A percentile compares a stretch with the other conserved stretches of the same genome.
These are phyloP conservation scores for Acronicta psi DNA, from an alignment of 2,888 invertebrate species.

Conservation along the genomic window DNA sequence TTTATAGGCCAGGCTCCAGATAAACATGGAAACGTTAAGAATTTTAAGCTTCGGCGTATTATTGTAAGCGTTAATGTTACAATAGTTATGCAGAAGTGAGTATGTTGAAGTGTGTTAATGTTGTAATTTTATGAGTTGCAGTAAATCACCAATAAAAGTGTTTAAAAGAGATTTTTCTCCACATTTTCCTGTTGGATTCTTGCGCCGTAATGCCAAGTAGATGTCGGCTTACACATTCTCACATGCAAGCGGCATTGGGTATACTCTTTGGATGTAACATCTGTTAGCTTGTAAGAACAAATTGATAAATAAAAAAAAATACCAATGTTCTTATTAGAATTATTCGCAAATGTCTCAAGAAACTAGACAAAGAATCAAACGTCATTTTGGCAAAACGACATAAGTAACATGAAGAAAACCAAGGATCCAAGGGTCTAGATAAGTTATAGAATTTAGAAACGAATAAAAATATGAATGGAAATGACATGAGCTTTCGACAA, in stretches of 20 bases:
- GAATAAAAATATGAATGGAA: too few species aligned
- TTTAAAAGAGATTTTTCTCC: constrained; percentile 13
- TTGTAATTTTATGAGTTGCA: constrained; percentile 18
- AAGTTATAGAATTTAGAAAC: too few species aligned
- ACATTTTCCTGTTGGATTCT: constrained; percentile 39
- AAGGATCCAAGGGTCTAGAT: too few species aligned
- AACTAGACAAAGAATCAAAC: neutral
- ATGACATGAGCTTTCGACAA: too few species aligned
- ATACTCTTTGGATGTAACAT: too few species aligned
- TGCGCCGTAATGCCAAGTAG: neutral
- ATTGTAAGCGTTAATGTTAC: constrained; percentile 1
- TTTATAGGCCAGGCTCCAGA: constrained; percentile 35
- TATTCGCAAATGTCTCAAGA: neutral
- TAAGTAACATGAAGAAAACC: too few species aligned
- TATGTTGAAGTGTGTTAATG: constrained; percentile 29
- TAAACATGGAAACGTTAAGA: constrained; percentile 2
- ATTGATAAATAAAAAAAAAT: neutral
- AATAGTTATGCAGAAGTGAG: constrained; percentile 1
- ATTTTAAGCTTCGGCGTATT: constrained; percentile 3
- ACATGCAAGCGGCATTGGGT: too few species aligned
- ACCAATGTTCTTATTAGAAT: neutral
- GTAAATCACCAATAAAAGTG: neutral
- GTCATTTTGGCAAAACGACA: too few species aligned
- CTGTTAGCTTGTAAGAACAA: too few species aligned
- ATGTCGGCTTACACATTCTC: constrained; percentile 5